These are phyloP conservation scores for Physella acuta DNA, from an alignment of 1,140 invertebrate genomes.

Conservation along the genomic window DNA sequence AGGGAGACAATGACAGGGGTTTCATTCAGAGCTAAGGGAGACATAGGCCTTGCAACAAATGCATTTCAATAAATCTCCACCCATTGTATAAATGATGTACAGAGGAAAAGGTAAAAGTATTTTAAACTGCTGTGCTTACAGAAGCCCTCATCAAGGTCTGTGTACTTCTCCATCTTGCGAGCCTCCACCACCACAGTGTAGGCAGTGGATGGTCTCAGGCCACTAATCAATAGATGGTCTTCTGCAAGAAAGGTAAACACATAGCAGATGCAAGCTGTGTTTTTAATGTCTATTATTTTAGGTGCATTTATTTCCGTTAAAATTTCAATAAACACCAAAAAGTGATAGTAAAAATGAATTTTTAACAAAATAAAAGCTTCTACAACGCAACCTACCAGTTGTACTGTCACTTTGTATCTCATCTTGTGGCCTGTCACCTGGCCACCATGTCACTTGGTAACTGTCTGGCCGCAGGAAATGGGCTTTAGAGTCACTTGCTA, in stretches of 20 bases:
- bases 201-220: slow-evolving; percentile 46
- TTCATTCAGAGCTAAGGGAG: too few relatives aligned
- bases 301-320: too few relatives aligned
- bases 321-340: too few relatives aligned
- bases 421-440: slow-evolving; percentile 53
- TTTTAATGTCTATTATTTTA: too few relatives aligned
- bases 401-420: slow-evolving; percentile 57
- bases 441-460: slow-evolving; percentile 61
- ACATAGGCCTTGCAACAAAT: not conserved
- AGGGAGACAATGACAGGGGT: too few relatives aligned
- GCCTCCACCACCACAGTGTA: slow-evolving; percentile 60
- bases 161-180: slow-evolving; percentile 55
- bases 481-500: slow-evolving; percentile 48
- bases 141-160: slow-evolving; percentile 45
- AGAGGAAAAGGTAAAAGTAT: not conserved
- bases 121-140: slow-evolving; percentile 29
- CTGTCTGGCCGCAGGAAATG: slow-evolving; percentile 56
- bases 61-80: not conserved
- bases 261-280: too few relatives aligned
- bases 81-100: not conserved
- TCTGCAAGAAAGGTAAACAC: too few relatives aligned
- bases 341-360: not conserved
- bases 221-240: slow-evolving; percentile 55
- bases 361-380: not conserved
- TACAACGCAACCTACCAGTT: slow-evolving; percentile 44